These are phyloP conservation scores for Ophiothrix spiculata DNA, from an alignment of 35 echinoderm and acorn worm genomes.

Conservation along the genomic window DNA sequence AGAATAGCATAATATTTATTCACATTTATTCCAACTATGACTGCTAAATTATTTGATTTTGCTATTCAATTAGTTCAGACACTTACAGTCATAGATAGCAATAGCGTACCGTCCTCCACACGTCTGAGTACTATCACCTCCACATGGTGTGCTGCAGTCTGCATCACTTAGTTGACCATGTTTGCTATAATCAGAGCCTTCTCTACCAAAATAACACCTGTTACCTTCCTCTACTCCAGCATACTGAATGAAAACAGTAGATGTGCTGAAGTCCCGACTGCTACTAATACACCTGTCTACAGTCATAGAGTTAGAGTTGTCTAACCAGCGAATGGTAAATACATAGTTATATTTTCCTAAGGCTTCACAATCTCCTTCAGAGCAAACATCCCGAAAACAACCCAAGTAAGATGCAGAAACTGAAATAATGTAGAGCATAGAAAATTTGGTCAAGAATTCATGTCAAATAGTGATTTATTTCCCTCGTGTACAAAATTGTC, in stretches of 20 bases:
- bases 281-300: not conserved
- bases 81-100: not conserved
- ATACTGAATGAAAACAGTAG: too few species aligned
- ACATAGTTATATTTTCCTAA: too few species aligned
- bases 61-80: not conserved
- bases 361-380: not conserved
- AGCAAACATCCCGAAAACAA: not conserved
- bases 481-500: too few species aligned
- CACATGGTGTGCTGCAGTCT: not conserved
- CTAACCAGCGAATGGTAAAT: not conserved
- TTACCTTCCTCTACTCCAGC: not conserved
- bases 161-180: not conserved
- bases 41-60: too few species aligned
- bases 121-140: not conserved
- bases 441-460: too few species aligned
- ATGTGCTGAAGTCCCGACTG: not conserved
- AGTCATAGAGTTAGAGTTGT: not conserved
- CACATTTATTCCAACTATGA: too few species aligned
- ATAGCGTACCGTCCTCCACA: not conserved
- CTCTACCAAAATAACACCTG: not conserved
- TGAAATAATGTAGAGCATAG: too few species aligned
- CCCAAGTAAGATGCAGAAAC: not conserved
- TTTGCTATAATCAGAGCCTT: not conserved
- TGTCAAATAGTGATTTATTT: too few species aligned
- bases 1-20: too few species aligned